Evolutionary conservation across 2,797 vertebrate genomes (phyloP).

Genomic region (Cryptoprocta ferox): DNA sequence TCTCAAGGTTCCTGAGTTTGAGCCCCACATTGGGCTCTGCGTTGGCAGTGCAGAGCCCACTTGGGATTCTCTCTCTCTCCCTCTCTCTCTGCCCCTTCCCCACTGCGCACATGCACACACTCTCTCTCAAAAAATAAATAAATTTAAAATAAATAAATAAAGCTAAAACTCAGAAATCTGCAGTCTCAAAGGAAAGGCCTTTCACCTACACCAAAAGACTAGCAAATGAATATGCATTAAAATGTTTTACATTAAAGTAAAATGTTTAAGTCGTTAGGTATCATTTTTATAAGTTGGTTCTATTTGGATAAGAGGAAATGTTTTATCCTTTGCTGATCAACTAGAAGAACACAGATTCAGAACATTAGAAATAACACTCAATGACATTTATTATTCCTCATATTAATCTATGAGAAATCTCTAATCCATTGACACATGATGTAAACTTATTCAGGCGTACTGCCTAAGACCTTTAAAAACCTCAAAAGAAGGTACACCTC

Average conservation of each 20-base stretch:
- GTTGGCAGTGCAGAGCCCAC: too few relatives aligned
- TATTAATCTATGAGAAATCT: background rate
- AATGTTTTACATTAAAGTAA: background rate
- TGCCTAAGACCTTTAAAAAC: background rate
- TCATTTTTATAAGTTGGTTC: background rate
- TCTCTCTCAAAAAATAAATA: too few relatives aligned
- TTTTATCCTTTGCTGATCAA: background rate
- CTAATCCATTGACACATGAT: background rate
- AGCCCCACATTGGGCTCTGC: too few relatives aligned
- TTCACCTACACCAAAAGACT: background rate
- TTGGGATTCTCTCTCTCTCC: too few relatives aligned
- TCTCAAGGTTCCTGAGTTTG: too few relatives aligned
- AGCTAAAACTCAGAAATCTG: background rate
- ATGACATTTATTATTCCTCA: background rate
- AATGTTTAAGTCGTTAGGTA: background rate
- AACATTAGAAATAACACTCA: background rate
- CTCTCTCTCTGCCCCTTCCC: too few relatives aligned
- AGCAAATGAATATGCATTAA: background rate
- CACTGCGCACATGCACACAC: too few relatives aligned
- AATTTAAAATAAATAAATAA: background rate
- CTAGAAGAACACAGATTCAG: background rate
- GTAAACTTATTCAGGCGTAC: background rate
- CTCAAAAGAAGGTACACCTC: background rate
- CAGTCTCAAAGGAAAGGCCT: slow-evolving; percentile 14
- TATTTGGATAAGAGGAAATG: background rate